Base-by-base conservation (phyloP, 1,140 invertebrate genomes). In the Hirudo medicinalis region DNA sequence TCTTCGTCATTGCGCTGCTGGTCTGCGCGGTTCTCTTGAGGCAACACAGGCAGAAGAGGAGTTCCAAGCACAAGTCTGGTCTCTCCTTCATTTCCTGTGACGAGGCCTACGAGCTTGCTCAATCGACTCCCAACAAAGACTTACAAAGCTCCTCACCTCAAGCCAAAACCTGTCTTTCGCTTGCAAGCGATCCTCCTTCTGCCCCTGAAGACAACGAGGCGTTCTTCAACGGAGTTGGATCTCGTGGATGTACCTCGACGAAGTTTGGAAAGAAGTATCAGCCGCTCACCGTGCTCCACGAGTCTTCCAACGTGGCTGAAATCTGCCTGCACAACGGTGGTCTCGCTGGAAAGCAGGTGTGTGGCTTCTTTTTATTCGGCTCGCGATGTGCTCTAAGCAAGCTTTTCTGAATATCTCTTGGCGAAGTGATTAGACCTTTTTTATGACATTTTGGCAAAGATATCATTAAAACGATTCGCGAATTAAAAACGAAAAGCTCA, bases 241-340 rank as follows among this genome's bases (percentile, higher is more conserved):
- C 22, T 63, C 22, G 22, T 13, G 22, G 57, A 20, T 19, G 20
- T 63, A 63, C 22, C 29, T 63, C 57, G 57, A 32, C 29, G 8
- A 63, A 63, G 20, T 63, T 63, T 63, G 57, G 57, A 13, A 63
- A 63, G 15, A 63, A 63, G 57, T 63, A 63, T n/a, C 57, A 25
- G 22, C 57, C 57, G 29, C 43, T 49, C 43, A 49, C 43, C 43
- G 43, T 49, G 13, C 43, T 49, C 43, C 43, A 49, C 43, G 43
- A 49, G 43, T 49, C 43, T 49, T 49, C 43, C 43, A 49, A 49
- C 43, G 43, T 49, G 43, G 43, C 43, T 17, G 43, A 49, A 49
- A 49, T 49, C 15, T 49, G 43, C 43, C 43, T 49, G 3, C 43
- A 17, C 15, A 49, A 49, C 43, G 43, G 43, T 17, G 43, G 43